Evolutionary conservation across 2,113 vertebrate genomes (phyloP).

Genomic region (Vanacampus margaritifer): DNA sequence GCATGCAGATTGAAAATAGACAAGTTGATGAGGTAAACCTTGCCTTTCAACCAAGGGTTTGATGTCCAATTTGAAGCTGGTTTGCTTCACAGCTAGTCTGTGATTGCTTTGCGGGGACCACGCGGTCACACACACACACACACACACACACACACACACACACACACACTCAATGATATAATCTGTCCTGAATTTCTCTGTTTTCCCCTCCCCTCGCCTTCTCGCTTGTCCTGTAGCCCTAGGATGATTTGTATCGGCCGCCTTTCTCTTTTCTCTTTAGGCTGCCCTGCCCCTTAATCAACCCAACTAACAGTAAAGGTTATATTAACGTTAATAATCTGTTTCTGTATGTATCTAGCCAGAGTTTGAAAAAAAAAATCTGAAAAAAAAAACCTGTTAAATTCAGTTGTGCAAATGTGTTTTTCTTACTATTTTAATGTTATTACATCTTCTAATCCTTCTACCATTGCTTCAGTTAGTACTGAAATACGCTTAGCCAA

Average conservation of each 20-base stretch:
- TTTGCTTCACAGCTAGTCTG: background rate
- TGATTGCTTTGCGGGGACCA: background rate
- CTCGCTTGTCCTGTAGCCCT: slow-evolving; percentile 47
- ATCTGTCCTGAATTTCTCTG: background rate
- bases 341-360: slow-evolving; percentile 76
- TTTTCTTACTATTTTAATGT: slow-evolving; percentile 76
- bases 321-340: slow-evolving; percentile 77
- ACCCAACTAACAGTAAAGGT: slow-evolving; percentile 75
- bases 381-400: slow-evolving; percentile 66
- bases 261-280: slow-evolving; percentile 62
- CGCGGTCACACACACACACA: background rate
- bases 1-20: no score
- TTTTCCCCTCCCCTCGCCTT: slow-evolving; percentile 22
- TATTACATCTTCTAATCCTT: slow-evolving; percentile 76
- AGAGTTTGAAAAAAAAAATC: slow-evolving; percentile 67
- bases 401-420: slow-evolving; percentile 76
- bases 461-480: slow-evolving; percentile 79
- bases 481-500: slow-evolving; percentile 77
- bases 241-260: slow-evolving; percentile 59
- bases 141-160: background rate
- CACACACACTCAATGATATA: background rate
- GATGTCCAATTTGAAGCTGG: background rate
- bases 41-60: background rate
- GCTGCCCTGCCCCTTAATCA: slow-evolving; percentile 67
- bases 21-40: background rate